Percentiles rank a stretch among this genome's conserved stretches.
These are phyloP conservation scores for Xanthia icteritia DNA, from an alignment of 2,888 invertebrate species.

Conservation along the genomic window DNA sequence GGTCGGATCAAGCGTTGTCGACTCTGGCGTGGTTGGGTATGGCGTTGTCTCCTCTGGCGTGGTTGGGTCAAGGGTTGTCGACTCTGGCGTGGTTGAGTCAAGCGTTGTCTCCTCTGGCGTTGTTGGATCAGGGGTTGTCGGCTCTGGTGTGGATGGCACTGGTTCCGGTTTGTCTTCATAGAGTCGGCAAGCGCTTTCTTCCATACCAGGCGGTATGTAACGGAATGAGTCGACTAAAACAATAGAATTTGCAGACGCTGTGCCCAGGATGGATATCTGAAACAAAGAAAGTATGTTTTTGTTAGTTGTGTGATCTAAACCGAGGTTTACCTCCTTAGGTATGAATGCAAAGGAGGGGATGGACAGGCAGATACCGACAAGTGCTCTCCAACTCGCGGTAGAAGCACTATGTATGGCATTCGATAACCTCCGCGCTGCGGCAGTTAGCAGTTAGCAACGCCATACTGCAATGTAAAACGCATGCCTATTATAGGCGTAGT, in stretches of 20 bases:
- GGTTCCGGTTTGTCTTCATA: conserved; percentile 60
- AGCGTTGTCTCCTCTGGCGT: neutral
- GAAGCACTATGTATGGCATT: neutral
- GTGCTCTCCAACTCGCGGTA: too few relatives aligned
- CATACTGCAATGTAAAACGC: neutral
- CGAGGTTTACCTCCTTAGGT: neutral
- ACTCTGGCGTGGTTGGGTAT: neutral
- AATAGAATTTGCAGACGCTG: conserved; percentile 62
- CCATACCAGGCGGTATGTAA: conserved; percentile 70
- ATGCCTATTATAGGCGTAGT: neutral
- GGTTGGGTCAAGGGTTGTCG: neutral
- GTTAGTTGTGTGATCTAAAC: neutral
- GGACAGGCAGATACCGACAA: too few relatives aligned
- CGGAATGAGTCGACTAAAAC: conserved; percentile 78
- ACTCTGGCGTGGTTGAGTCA: neutral
- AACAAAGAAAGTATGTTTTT: conserved; percentile 56
- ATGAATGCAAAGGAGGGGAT: neutral
- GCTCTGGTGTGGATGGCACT: neutral
- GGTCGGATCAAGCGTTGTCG: neutral
- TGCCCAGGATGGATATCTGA: conserved; percentile 76
- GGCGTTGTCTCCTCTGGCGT: neutral
- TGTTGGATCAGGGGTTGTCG: neutral
- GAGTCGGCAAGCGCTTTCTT: conserved; percentile 71
- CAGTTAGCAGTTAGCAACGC: neutral
- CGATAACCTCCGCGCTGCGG: too few relatives aligned